These are phyloP conservation scores for Fragum sueziense DNA, from an alignment of 2,888 invertebrate genomes.

Conservation along the genomic window DNA sequence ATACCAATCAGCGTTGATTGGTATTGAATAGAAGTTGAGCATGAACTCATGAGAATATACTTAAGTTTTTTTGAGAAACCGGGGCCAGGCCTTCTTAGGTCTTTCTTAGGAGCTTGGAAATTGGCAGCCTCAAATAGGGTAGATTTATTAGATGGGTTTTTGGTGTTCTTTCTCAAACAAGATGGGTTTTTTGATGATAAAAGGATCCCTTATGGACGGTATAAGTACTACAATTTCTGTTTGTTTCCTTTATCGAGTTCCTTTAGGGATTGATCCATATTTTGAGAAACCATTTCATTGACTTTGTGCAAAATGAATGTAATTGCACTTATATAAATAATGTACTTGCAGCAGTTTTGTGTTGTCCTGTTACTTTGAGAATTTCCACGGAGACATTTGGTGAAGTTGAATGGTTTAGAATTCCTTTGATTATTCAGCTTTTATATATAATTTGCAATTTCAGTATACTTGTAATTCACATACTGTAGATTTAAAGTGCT, in stretches of 20 bases:
- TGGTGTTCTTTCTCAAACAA: constrained; percentile 12
- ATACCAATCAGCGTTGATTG: no score
- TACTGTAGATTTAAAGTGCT: no score
- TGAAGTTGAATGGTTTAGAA: background rate
- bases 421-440: background rate
- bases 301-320: no score
- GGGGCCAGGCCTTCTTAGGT: background rate
- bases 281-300: no score
- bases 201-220: background rate
- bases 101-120: constrained; percentile 17
- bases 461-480: no score
- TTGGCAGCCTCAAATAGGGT: constrained; percentile 12
- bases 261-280: background rate
- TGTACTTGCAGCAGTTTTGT: no score
- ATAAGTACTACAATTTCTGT: background rate
- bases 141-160: constrained; percentile 22
- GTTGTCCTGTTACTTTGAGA: no score
- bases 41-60: no score
- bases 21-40: no score
- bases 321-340: no score
- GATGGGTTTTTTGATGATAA: constrained; percentile 3
- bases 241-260: background rate
- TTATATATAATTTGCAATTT: no score
- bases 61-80: no score
- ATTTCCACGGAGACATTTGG: background rate